Evolutionary conservation across 2,113 vertebrate species (phyloP), one percentile per base, ranked within the genome.

Genomic region (Lampris megalopsis): DNA sequence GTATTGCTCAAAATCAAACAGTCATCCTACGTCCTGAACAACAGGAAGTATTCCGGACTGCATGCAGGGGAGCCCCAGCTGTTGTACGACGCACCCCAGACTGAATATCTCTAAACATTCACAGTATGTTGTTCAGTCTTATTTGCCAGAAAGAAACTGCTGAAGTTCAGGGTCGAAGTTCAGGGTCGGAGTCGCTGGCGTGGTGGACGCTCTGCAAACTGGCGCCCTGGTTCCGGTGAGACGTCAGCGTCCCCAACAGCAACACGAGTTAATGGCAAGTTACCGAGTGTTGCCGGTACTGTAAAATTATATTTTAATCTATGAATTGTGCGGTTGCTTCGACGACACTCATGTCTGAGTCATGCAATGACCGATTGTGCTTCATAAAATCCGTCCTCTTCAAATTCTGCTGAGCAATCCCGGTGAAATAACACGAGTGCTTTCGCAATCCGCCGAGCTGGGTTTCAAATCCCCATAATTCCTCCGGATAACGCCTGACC

Each of bases 1-100:
- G 87, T 93, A 93, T 93, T 93, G 90, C 89, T 93, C 79, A 88
- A 87, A 88, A 88, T 91, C 82, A 90, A 88, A 91, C 86, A 87
- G 88, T 89, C 90, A 60, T 79, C 66, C 74, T 77, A 85, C 76
- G 68, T 85, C 87, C 71, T 74, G 52, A 75, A 79, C 64, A 77
- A 86, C 67, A 60, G 45, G 63, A 85, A 56, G 78, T 85, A 83
- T 86, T 77, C 77, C 67, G 64, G 82, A 83, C 82, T 83, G 77
- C 63, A 74, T 75, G 83, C 63, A 73, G 67, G 81, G 61, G 81
- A 63, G 71, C 79, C 77, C 84, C 84, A 69, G 71, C 72, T 75
- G 57, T 50, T 64, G 10, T 47, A 71, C 76, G 13, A 43, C 74
- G 80, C 73, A 80, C 80, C 84, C 86, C 60, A 65, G 71, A 88